phyloP scores from a whole-genome alignment of 2,888 invertebrate genomes.

The Dorcus hopei region DNA sequence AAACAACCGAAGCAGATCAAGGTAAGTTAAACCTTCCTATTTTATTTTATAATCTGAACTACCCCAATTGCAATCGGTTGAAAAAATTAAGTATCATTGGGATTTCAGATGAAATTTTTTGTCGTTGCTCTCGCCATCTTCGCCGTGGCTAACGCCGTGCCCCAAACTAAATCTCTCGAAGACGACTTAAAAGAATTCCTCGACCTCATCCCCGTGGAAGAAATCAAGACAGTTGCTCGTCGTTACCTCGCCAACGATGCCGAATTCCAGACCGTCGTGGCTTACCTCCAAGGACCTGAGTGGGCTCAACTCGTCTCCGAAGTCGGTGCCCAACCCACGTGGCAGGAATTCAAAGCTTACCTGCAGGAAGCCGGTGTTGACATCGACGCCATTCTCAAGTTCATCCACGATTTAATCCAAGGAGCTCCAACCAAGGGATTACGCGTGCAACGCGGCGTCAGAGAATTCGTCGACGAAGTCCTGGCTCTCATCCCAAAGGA shows the following conservation, averaged over 20 bases:
- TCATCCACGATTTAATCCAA: constrained; percentile 23
- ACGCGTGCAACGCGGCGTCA: constrained; percentile 1
- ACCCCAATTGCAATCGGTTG: too few relatives aligned
- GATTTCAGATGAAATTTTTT: constrained; percentile 22
- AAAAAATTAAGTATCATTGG: not conserved
- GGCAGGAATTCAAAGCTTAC: constrained; percentile 24
- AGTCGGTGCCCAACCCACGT: constrained; percentile 19
- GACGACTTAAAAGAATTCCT: constrained; percentile 29
- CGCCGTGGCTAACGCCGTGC: constrained; percentile 20
- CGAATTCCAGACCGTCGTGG: constrained; percentile 28
- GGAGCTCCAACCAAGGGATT: constrained; percentile 1
- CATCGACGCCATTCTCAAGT: constrained; percentile 21
- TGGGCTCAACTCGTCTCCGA: constrained; percentile 27
- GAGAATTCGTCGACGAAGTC: constrained; percentile 22
- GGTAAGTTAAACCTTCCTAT: too few relatives aligned
- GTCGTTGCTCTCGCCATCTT: constrained; percentile 19
- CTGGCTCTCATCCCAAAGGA: constrained; percentile 14
- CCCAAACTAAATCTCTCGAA: constrained; percentile 7
- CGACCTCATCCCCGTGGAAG: constrained; percentile 28
- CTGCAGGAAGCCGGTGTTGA: constrained; percentile 27
- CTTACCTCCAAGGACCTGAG: constrained; percentile 32
- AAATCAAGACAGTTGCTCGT: constrained; percentile 26
- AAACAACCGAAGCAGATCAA: too few relatives aligned
- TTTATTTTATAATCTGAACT: too few relatives aligned
- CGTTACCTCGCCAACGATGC: constrained; percentile 28